Base-by-base conservation (phyloP, 1,140 invertebrate genomes). In the Halictus rubicundus region DNA sequence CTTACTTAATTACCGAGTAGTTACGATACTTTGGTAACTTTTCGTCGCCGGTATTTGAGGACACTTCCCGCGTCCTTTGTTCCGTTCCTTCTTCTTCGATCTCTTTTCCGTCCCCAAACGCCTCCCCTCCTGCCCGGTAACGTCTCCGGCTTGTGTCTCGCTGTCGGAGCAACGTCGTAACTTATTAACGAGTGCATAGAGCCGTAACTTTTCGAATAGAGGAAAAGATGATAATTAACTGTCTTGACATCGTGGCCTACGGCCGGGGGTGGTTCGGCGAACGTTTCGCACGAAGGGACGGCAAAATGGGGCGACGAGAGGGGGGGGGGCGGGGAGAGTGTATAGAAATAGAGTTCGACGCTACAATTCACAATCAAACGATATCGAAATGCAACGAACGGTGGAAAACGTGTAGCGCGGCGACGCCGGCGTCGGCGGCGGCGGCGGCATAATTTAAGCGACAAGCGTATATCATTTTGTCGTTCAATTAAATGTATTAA, bases 1-100 rank as follows among this genome's bases (percentile, higher is more conserved):
- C 70, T 76, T 80, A 85, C 86, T 84, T 87, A 87, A 87, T 87
- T 87, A 87, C 76, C 80, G 60, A 85, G 60, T 84, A 84, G 85
- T 86, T 87, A 84, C 85, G 81, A 86, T 86, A 85, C 84, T 85
- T 86, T 57, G 70, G 23, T 84, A 80, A 85, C 79, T 79, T 77
- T 54, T 27, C 70, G 54, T 79, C 75, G 52, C 78, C 80, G 75
- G 63, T 76, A 68, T 75, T 85, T 68, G 80, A 73, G 80, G 52
- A 75, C 61, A 65, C 72, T 75, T 64, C 70, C 49, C 27, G 52
- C 42, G 46, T 46, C n/a, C 57, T 39, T 78, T 78, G 60, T 54
- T 49, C 21, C 21, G 14, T 66, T 12, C 6, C 72, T 61, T 61
- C 54, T 6, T 46, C 46, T 25, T 49, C 9, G 4, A 1, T 72